Percentiles rank a stretch among this genome's conserved stretches.
These are phyloP conservation scores for Ceuthmochares aereus DNA, from an alignment of 2,113 vertebrate species.

Conservation along the genomic window DNA sequence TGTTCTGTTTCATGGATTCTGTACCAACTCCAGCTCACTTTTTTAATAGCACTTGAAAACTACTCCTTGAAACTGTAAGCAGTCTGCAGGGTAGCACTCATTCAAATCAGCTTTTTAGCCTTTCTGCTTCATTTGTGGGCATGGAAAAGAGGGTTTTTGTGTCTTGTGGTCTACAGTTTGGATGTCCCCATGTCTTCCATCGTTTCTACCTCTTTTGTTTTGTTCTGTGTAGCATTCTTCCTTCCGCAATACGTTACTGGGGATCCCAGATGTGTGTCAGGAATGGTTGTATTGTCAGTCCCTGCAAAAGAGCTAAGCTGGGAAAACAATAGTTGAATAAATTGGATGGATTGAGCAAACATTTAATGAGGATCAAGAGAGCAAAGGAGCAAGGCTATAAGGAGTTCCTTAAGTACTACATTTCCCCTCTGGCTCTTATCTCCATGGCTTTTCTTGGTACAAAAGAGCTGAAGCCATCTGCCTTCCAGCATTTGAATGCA, in stretches of 20 bases:
- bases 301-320: not conserved
- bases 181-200: not conserved
- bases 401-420: not conserved
- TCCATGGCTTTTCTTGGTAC: not conserved
- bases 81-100: not conserved
- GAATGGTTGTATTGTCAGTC: not conserved
- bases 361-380: constrained; percentile 12
- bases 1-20: not conserved
- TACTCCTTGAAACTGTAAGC: not conserved
- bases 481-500: not conserved
- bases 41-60: not conserved
- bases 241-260: not conserved
- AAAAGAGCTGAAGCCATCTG: not conserved
- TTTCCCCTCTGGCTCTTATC: not conserved
- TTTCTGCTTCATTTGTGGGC: not conserved
- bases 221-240: not conserved
- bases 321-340: constrained; percentile 7
- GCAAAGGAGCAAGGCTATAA: not conserved
- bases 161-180: not conserved
- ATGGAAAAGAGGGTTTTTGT: not conserved
- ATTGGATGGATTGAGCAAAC: not conserved
- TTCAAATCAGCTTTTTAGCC: not conserved
- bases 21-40: not conserved
- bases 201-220: not conserved
- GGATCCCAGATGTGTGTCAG: not conserved